Base-by-base conservation (phyloP, 2,888 invertebrate genomes). In the Acanthosoma haemorrhoidale region DNA sequence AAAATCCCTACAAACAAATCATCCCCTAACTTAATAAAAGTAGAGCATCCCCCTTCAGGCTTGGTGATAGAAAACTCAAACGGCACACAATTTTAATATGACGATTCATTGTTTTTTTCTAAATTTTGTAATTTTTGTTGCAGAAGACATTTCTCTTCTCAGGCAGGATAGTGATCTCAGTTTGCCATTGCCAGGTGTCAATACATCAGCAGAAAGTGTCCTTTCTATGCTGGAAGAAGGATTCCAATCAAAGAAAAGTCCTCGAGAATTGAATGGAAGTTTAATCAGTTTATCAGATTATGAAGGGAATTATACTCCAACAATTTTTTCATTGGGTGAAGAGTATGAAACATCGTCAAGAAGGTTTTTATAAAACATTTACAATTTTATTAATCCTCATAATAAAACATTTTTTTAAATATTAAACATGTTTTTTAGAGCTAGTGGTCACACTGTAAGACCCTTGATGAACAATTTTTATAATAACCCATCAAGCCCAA, bases 401-500 rank as follows among this genome's bases (percentile, higher is more conserved):
- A 9, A 59, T 11, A 13, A 25, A 18, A 9, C 9, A 59, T 9
- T 59, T 59, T 59, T 21, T 59, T 59, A 16, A 9, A 5, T n/a
- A 5, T 25, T 16, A 16, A 11, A 16, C 21, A 6, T 5, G 11
- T 6, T 9, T 9, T 18, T 41, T 25, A 73, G 72, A 32, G 51
- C 69, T 2, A 73, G 72, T 31, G 72, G 72, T 6, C 41, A 69
- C 4, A 68, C 72, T 18, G 36, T 41, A 25, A 70, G 70, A 36
- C 72, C 72, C 38, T 34, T 72, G 8, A 43, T 72, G 58, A 72
- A 72, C 67, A 72, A 70, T 39, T 70, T 72, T 57, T 72, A 70
- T 29, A 31, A 29, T 18, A 68, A 59, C 38, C 18, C 39, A 8
- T 34, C 68, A 8, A 39, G 38, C 16, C 32, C 67, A 3, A 57